Percentiles rank a stretch among this genome's conserved stretches.
Evolutionary conservation across 2,888 invertebrate species (phyloP).

Genomic region (Pyrocoelia pectoralis): DNA sequence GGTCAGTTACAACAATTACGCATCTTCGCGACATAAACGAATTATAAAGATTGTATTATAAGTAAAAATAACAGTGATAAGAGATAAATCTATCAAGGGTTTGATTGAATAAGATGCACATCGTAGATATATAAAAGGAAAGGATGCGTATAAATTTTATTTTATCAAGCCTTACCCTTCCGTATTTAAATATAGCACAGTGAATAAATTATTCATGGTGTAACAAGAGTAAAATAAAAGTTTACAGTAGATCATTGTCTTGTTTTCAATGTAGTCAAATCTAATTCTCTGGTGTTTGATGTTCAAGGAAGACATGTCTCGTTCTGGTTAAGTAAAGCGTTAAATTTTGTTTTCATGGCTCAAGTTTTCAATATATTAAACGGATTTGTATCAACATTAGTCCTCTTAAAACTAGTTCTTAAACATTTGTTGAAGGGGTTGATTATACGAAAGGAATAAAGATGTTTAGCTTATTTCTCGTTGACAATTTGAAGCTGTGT

Average conservation of each 20-base stretch:
- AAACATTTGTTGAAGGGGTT: slow-evolving; percentile 4
- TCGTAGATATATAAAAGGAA: too few species aligned
- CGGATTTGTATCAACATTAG: slow-evolving; percentile 7
- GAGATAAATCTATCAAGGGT: too few species aligned
- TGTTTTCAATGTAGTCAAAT: background rate
- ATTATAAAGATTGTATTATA: too few species aligned
- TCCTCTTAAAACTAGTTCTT: background rate
- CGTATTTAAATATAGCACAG: background rate
- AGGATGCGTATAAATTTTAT: too few species aligned
- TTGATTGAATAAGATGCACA: too few species aligned
- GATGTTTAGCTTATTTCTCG: slow-evolving; percentile 16
- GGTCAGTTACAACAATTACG: too few species aligned
- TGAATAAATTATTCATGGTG: background rate
- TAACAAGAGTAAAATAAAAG: background rate
- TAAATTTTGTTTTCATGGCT: slow-evolving; percentile 20
- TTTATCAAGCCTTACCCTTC: background rate
- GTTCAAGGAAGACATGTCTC: background rate
- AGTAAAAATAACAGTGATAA: too few species aligned
- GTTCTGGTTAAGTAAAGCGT: slow-evolving; percentile 13
- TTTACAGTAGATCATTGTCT: background rate
- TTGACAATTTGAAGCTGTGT: background rate
- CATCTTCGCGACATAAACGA: too few species aligned
- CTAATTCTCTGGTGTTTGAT: background rate
- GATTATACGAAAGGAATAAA: slow-evolving; percentile 12
- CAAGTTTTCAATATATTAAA: background rate